Percentiles rank a stretch among this genome's conserved stretches.
These are phyloP conservation scores for Zophobas atratus DNA, from an alignment of 1,140 invertebrate genomes.

Conservation along the genomic window DNA sequence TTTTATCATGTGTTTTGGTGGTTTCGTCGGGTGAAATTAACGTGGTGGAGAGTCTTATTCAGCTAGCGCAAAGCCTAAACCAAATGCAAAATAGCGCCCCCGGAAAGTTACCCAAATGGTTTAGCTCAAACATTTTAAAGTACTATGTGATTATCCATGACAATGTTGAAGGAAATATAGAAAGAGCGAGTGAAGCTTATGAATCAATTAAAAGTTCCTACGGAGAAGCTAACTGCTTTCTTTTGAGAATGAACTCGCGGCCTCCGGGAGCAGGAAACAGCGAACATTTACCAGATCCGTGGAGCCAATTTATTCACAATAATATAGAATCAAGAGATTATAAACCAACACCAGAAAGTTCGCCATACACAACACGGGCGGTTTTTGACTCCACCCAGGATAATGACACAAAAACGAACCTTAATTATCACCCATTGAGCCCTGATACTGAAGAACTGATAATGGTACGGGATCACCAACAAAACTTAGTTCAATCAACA, in stretches of 20 bases:
- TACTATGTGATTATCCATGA: constrained; percentile 95
- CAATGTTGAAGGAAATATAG: constrained; percentile 61
- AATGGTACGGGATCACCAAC: constrained; percentile 48
- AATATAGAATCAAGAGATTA: constrained; percentile 56
- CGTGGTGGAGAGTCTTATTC: constrained; percentile 84
- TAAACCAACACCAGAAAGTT: constrained; percentile 56
- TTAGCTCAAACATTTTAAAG: constrained; percentile 86
- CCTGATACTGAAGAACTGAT: constrained; percentile 69
- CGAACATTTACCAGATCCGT: constrained; percentile 83
- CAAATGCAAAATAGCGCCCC: constrained; percentile 83
- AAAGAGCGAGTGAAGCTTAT: constrained; percentile 86
- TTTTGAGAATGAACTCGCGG: constrained; percentile 90
- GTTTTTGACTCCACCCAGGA: constrained; percentile 71
- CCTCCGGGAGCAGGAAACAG: constrained; percentile 72
- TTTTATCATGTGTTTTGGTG: constrained; percentile 91
- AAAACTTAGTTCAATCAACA: too few species aligned
- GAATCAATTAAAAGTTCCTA: constrained; percentile 89
- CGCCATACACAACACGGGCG: constrained; percentile 53
- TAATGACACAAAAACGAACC: constrained; percentile 59
- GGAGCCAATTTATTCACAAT: constrained; percentile 78
- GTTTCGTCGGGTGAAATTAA: constrained; percentile 87
- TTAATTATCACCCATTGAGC: constrained; percentile 77
- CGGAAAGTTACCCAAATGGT: constrained; percentile 92
- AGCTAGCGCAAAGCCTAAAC: constrained; percentile 84
- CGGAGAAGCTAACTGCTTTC: constrained; percentile 87